Evolutionary conservation across 1,140 invertebrate species (phyloP).

Genomic region (Potamilus streckersoni): DNA sequence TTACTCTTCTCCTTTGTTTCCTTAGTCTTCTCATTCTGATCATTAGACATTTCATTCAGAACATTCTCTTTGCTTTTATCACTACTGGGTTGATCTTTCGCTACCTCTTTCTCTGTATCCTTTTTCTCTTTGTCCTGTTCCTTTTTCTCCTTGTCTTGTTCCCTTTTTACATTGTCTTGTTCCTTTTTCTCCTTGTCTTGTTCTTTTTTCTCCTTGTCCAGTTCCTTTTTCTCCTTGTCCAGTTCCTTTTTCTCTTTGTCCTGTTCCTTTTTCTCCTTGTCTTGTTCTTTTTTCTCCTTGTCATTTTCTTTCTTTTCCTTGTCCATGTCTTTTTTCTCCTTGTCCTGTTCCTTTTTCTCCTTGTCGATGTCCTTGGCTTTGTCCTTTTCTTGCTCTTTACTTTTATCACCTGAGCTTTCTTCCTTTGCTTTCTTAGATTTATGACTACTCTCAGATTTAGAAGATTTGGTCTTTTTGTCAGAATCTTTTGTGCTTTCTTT

Average conservation of each 20-base stretch:
- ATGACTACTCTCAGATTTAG: constrained; percentile 35
- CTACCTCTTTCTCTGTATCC: constrained; percentile 17
- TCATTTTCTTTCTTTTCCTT: constrained; percentile 15
- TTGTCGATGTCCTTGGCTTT: constrained; percentile 34
- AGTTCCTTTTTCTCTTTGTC: constrained; percentile 38
- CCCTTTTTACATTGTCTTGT: constrained; percentile 37
- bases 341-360: constrained; percentile 32
- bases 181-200: constrained; percentile 31
- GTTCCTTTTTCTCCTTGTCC: constrained; percentile 16
- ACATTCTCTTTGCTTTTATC: constrained; percentile 17
- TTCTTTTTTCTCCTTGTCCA: constrained; percentile 2
- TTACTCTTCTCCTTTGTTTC: constrained; percentile 31
- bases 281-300: constrained; percentile 26
- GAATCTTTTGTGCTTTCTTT: constrained; percentile 25
- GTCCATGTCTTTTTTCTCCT: constrained; percentile 37
- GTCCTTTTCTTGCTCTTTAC: constrained; percentile 50
- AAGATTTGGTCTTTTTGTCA: constrained; percentile 32
- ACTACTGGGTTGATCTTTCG: constrained; percentile 31
- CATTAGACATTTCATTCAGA: constrained; percentile 31
- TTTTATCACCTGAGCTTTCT: constrained; percentile 23
- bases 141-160: constrained; percentile 41
- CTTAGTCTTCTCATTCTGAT: constrained; percentile 33
- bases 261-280: constrained; percentile 7
- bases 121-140: constrained; percentile 29
- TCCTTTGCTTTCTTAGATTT: constrained; percentile 51